Conservation (phyloP, 2,797 vertebrate genomes). For the Helostoma temminkii region DNA sequence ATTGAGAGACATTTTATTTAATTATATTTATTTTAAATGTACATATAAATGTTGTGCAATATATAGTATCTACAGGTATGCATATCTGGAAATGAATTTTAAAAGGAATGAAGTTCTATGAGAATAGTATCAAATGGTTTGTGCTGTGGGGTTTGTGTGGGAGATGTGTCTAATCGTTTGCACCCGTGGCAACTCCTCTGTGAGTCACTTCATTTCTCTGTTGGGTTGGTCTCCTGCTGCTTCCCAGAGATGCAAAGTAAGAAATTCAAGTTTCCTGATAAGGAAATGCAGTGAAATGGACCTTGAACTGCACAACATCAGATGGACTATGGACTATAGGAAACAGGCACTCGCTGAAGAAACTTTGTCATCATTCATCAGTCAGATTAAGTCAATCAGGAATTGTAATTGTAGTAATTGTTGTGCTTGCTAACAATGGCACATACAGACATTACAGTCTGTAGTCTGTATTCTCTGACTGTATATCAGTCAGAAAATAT, state of each 20-base stretch:
- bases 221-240: conserved; percentile 44
- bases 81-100: conserved; percentile 75
- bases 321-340: no score
- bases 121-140: conserved; percentile 68
- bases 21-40: conserved; percentile 83
- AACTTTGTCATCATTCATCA: conserved; percentile 15
- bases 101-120: conserved; percentile 65
- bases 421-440: conserved; percentile 5
- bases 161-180: conserved; percentile 48
- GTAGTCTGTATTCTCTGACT: no score
- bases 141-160: conserved; percentile 63
- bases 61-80: conserved; percentile 83
- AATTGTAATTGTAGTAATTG: no score
- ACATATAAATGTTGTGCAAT: conserved; percentile 84
- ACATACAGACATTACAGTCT: conserved; percentile 3
- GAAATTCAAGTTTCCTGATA: conserved; percentile 25
- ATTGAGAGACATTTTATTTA: conserved; percentile 72
- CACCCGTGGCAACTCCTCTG: conserved; percentile 29
- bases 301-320: conserved; percentile 11
- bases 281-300: background rate
- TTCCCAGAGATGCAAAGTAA: conserved; percentile 36
- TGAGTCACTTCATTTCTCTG: conserved; percentile 16
- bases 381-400: no score
- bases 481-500: conserved; percentile 2
- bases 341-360: background rate